Conservation (phyloP, 2,797 vertebrate species). For the Galagoides demidoff region DNA sequence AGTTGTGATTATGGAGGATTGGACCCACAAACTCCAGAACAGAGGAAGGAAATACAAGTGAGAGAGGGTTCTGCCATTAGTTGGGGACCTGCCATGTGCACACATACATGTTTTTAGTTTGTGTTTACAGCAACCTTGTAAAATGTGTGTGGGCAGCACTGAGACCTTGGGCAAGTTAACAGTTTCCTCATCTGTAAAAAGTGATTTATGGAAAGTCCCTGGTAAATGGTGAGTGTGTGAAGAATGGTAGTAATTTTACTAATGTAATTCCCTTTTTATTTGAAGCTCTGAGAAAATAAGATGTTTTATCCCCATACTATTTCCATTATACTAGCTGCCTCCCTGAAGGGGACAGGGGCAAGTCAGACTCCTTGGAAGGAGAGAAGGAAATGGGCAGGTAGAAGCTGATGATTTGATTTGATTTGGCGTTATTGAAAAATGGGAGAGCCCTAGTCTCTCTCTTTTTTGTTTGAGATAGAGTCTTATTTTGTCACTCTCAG, state of each 20-base stretch:
- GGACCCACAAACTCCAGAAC: background rate
- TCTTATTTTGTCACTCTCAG: no score
- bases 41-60: background rate
- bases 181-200: background rate
- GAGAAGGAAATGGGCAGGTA: background rate
- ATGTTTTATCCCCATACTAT: background rate
- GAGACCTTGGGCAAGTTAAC: background rate
- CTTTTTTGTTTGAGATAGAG: no score
- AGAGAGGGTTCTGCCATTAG: background rate
- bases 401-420: background rate
- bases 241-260: background rate
- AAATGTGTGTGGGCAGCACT: background rate
- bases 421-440: background rate
- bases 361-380: background rate
- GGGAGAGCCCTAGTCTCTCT: background rate
- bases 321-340: background rate
- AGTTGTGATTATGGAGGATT: background rate
- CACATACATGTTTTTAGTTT: background rate
- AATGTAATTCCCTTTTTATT: background rate
- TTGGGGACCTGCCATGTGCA: background rate
- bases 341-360: background rate
- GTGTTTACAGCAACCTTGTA: background rate
- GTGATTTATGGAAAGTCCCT: background rate
- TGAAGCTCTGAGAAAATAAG: background rate
- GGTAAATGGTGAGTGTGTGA: background rate